Evolutionary conservation across 1,140 invertebrate species (phyloP).

Genomic region (Agrypnia vestita): DNA sequence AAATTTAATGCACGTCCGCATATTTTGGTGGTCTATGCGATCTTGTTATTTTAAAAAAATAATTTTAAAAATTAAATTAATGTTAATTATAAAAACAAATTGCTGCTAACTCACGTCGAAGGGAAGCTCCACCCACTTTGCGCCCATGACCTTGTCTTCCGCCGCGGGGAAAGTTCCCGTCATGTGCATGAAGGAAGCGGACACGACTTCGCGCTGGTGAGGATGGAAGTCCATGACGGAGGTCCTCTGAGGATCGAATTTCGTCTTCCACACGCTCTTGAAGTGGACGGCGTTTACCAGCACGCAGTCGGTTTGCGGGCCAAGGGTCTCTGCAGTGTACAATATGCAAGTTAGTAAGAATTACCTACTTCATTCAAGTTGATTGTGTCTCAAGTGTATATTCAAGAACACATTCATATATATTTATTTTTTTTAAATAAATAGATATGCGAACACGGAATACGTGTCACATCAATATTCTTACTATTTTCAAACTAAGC

Average conservation of each 20-base stretch:
- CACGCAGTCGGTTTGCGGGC: conserved; percentile 73
- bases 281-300: conserved; percentile 85
- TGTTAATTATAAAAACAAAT: too few relatives aligned
- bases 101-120: conserved; percentile 73
- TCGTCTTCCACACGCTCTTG: conserved; percentile 81
- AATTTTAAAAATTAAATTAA: too few relatives aligned
- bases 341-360: background rate
- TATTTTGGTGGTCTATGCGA: too few relatives aligned
- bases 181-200: conserved; percentile 65
- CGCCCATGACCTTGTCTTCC: conserved; percentile 61
- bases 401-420: too few relatives aligned
- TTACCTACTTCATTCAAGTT: too few relatives aligned
- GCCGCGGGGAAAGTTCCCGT: conserved; percentile 63
- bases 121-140: conserved; percentile 74
- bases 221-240: conserved; percentile 74
- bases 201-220: conserved; percentile 62
- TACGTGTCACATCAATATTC: too few relatives aligned
- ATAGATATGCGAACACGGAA: too few relatives aligned
- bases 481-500: too few relatives aligned
- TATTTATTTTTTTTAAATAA: too few relatives aligned
- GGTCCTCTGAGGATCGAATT: conserved; percentile 77
- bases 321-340: conserved; percentile 69
- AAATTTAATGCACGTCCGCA: too few relatives aligned
- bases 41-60: too few relatives aligned
- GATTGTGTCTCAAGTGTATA: too few relatives aligned